Percentiles rank a stretch among this genome's conserved stretches.
Evolutionary conservation across 2,113 vertebrate species (phyloP).

Genomic region (Struthio camelus): DNA sequence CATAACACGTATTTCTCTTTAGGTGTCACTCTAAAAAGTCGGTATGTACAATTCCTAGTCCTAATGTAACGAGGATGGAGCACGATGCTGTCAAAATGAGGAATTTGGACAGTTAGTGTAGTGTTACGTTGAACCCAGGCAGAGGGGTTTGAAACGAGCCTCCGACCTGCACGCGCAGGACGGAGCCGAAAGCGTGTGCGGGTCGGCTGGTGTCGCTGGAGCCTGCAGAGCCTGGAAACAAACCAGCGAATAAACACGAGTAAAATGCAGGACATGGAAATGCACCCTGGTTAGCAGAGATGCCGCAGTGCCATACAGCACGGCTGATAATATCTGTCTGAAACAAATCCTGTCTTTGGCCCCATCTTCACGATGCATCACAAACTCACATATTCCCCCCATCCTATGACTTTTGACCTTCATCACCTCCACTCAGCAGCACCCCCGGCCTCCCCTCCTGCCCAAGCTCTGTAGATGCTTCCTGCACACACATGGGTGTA

Average conservation of each 20-base stretch:
- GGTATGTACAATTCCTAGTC: neutral
- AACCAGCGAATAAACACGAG: neutral
- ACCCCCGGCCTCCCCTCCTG: neutral
- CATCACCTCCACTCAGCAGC: neutral
- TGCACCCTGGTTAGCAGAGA: neutral
- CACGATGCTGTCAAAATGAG: neutral
- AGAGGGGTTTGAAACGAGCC: neutral
- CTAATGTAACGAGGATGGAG: neutral
- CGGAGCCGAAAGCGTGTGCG: fast-evolving
- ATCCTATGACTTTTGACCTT: neutral
- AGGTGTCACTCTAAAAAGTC: neutral
- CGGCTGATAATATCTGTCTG: neutral
- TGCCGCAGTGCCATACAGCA: neutral
- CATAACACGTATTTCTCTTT: neutral
- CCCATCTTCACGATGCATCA: neutral
- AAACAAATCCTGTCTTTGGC: neutral
- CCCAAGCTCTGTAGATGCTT: neutral
- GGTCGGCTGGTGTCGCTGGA: fast-evolving
- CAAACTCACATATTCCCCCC: neutral
- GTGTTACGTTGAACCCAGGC: fast-evolving
- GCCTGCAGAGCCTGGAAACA: neutral
- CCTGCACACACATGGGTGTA: neutral
- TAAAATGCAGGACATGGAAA: neutral
- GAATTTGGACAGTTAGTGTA: neutral
- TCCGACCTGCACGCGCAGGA: fast-evolving